phyloP scores from a whole-genome alignment of 2,888 invertebrate species.

The Eueremaeus valkanovi region DNA sequence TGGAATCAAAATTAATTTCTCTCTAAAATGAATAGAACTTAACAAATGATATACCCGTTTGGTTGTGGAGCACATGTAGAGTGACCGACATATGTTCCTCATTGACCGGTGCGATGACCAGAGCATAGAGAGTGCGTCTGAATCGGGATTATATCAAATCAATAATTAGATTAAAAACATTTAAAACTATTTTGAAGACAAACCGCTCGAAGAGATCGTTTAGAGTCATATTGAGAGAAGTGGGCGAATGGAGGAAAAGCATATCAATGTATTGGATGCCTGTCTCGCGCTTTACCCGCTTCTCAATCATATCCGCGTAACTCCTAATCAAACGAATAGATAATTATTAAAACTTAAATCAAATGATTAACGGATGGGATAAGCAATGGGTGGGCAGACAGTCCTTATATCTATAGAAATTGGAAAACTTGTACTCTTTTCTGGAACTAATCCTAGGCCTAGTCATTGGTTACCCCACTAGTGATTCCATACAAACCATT shows the following conservation, averaged over 20 bases:
- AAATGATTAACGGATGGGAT: too few species aligned
- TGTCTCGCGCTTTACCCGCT: slow-evolving; percentile 28
- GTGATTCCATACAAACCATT: slow-evolving; percentile 31
- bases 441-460: background rate
- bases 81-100: slow-evolving; percentile 35
- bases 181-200: background rate
- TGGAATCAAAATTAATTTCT: background rate
- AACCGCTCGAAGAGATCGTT: slow-evolving; percentile 41
- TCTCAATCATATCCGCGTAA: slow-evolving; percentile 39
- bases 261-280: slow-evolving; percentile 37
- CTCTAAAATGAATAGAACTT: too few species aligned
- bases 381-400: too few species aligned
- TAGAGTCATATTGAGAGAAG: slow-evolving; percentile 33
- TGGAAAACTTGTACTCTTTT: too few species aligned
- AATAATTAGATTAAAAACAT: background rate
- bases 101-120: slow-evolving; percentile 37
- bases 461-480: background rate
- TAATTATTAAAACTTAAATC: too few species aligned
- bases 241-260: slow-evolving; percentile 38
- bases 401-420: too few species aligned
- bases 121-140: slow-evolving; percentile 39
- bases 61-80: slow-evolving; percentile 38
- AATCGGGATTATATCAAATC: background rate
- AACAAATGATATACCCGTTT: slow-evolving; percentile 41
- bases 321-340: background rate